Percentiles rank a stretch among this genome's conserved stretches.
Conservation (phyloP, 37 sponge, comb jelly and placozoan genomes). For the Corticium candelabrum region DNA sequence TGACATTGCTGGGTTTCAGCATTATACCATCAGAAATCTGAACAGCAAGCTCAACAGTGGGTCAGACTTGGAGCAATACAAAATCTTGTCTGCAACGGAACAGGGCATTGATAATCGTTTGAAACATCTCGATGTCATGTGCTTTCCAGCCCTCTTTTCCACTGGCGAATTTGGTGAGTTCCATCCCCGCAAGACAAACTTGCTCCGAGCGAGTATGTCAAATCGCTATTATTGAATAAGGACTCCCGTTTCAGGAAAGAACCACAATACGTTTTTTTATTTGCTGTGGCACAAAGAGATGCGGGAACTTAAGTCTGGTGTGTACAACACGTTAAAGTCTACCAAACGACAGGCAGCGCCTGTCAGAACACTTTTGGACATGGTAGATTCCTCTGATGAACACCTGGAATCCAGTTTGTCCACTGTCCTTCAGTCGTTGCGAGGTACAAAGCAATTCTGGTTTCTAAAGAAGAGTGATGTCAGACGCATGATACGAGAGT, state of each 20-base stretch:
- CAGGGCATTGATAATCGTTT: too few species aligned
- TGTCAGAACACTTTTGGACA: neutral
- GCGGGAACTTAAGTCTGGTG: too few species aligned
- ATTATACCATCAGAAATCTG: too few species aligned
- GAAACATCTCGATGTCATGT: neutral
- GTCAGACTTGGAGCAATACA: too few species aligned
- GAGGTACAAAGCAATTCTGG: constrained; percentile 40
- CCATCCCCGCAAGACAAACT: constrained; percentile 22
- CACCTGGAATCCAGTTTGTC: constrained; percentile 19
- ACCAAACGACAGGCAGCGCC: too few species aligned
- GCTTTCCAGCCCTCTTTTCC: neutral
- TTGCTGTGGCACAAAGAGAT: too few species aligned
- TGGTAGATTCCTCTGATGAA: neutral
- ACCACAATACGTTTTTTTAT: neutral
- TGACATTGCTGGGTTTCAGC: too few species aligned
- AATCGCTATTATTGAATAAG: too few species aligned
- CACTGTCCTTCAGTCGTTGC: constrained; percentile 33
- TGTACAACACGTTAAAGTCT: neutral
- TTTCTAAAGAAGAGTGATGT: constrained; percentile 24
- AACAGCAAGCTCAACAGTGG: too few species aligned
- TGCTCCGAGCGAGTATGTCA: too few species aligned
- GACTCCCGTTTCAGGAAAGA: neutral
- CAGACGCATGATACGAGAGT: constrained; percentile 39
- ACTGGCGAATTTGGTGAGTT: constrained; percentile 33
- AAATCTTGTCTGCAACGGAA: too few species aligned